A percentile compares a stretch with the other conserved stretches of the same genome.
Conservation (phyloP, 2,888 invertebrate species). For the Alloscopus bannaensis region DNA sequence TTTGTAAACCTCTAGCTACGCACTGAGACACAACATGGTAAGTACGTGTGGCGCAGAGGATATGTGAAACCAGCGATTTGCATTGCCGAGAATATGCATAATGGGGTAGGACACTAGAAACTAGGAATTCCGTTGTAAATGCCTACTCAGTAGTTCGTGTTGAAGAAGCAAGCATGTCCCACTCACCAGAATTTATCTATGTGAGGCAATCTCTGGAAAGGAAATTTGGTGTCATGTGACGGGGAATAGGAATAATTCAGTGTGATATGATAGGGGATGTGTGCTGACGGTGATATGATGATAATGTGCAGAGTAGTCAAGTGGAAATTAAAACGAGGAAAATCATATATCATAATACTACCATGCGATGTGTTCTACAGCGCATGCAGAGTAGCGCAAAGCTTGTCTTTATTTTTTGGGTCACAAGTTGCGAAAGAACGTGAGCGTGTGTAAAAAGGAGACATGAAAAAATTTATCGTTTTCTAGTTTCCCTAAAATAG, state of each 20-base stretch:
- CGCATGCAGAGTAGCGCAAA: no score
- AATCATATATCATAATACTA: slow-evolving; percentile 43
- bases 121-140: no score
- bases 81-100: no score
- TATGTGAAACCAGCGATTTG: no score
- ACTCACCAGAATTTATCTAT: slow-evolving; percentile 44
- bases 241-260: slow-evolving; percentile 34
- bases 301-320: slow-evolving; percentile 39
- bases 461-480: neutral
- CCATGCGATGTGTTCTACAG: no score
- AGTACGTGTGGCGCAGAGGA: no score
- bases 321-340: slow-evolving; percentile 57
- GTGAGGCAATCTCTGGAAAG: slow-evolving; percentile 41
- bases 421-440: slow-evolving; percentile 36
- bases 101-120: no score
- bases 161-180: no score
- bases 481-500: neutral
- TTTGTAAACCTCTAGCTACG: no score
- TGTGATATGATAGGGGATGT: slow-evolving; percentile 7
- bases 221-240: slow-evolving; percentile 39
- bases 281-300: slow-evolving; percentile 11
- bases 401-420: slow-evolving; percentile 39
- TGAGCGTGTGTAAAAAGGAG: slow-evolving; percentile 17
- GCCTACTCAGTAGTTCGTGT: no score
- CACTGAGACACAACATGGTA: no score